phyloP scores from a whole-genome alignment of 2,113 vertebrate genomes.

The Dryoscopus gambensis region DNA sequence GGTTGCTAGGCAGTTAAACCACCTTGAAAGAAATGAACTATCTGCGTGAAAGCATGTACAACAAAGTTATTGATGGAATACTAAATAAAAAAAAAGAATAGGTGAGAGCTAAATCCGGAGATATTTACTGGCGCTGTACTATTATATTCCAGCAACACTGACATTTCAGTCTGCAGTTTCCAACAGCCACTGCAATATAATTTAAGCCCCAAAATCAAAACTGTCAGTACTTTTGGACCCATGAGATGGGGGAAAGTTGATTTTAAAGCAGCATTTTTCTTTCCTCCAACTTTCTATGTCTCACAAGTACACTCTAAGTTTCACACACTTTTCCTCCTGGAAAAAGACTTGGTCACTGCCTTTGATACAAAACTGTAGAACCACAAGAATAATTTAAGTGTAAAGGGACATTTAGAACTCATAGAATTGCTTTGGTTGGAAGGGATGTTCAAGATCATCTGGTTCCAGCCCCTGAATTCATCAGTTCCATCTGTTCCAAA shows the following conservation, averaged over 20 bases:
- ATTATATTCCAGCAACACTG: slow-evolving; percentile 7
- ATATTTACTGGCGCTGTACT: background rate
- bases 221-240: background rate
- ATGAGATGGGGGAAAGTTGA: background rate
- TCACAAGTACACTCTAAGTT: background rate
- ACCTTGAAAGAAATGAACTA: slow-evolving; percentile 24
- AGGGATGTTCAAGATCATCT: background rate
- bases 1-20: slow-evolving; percentile 47
- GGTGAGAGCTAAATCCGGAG: background rate
- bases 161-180: slow-evolving; percentile 20
- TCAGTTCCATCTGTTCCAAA: background rate
- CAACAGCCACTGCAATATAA: background rate
- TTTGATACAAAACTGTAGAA: background rate
- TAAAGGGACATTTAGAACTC: background rate
- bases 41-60: slow-evolving; percentile 14
- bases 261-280: background rate
- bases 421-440: background rate
- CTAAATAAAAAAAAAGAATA: slow-evolving; percentile 4
- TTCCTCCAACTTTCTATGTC: background rate
- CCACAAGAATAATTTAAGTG: background rate
- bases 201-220: slow-evolving; percentile 45
- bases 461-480: background rate
- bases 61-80: slow-evolving; percentile 48
- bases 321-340: background rate
- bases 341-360: background rate